phyloP scores from a whole-genome alignment of 2,888 invertebrate genomes.

The Shargacucullia verbasci region DNA sequence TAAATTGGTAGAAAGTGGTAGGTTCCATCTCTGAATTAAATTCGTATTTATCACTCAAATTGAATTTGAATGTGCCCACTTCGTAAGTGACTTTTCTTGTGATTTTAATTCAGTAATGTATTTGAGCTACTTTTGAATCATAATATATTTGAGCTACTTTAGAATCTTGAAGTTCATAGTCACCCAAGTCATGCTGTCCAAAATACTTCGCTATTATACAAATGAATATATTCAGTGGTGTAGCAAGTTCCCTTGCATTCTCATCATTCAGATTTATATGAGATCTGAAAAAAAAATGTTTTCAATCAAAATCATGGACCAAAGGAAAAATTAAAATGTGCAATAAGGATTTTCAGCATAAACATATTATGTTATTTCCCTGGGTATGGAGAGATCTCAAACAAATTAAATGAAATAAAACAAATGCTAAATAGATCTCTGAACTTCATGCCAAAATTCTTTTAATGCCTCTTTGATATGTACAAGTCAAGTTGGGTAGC shows the following conservation, averaged over 20 bases:
- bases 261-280: conserved; percentile 75
- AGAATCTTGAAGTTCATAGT: conserved; percentile 67
- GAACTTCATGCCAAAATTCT: too few species aligned
- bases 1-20: too few species aligned
- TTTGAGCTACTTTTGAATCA: conserved; percentile 41
- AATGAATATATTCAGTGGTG: conserved; percentile 92
- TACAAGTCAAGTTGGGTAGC: too few species aligned
- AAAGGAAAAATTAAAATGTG: too few species aligned
- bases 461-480: too few species aligned
- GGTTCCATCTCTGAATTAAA: too few species aligned
- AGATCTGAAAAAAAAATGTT: conserved; percentile 68
- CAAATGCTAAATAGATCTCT: too few species aligned
- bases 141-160: conserved; percentile 50
- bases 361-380: too few species aligned
- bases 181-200: conserved; percentile 93
- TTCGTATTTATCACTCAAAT: too few species aligned
- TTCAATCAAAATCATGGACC: neutral
- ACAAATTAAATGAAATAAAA: too few species aligned
- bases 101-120: conserved; percentile 13
- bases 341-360: too few species aligned
- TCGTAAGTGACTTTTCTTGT: neutral
- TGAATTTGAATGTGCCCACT: neutral
- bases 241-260: conserved; percentile 74
- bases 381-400: too few species aligned
- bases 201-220: conserved; percentile 93